Evolutionary conservation across 1,140 invertebrate species (phyloP).

Genomic region (Drosophila micromelanica): DNA sequence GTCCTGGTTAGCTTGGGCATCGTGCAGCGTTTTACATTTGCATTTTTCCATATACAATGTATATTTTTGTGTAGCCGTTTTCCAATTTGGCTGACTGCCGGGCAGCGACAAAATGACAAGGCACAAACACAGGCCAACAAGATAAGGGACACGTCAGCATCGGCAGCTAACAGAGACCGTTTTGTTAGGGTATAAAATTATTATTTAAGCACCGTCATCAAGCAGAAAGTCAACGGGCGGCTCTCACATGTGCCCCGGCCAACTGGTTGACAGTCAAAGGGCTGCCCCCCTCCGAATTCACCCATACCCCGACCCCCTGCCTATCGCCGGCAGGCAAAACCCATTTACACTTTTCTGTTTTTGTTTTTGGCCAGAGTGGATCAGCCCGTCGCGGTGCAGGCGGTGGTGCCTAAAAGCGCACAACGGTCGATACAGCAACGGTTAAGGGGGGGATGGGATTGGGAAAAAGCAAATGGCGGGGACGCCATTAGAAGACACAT

Average conservation of each 20-base stretch:
- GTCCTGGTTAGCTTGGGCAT: conserved; percentile 11
- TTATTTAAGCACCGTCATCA: conserved; percentile 84
- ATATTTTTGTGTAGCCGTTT: conserved; percentile 46
- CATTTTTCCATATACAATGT: conserved; percentile 67
- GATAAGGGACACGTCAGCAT: conserved; percentile 37
- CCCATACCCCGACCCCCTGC: background rate
- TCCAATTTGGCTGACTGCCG: conserved; percentile 71
- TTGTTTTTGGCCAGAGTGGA: conserved; percentile 35
- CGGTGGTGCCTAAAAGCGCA: background rate
- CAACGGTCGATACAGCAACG: conserved; percentile 17
- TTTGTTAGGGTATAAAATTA: conserved; percentile 82
- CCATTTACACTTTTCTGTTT: conserved; percentile 73
- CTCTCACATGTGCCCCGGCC: conserved; percentile 54
- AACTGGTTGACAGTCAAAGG: conserved; percentile 64
- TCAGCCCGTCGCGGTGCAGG: conserved; percentile 25
- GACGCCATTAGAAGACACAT: conserved; percentile 40
- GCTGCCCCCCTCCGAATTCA: conserved; percentile 17
- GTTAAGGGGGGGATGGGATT: background rate
- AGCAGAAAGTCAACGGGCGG: conserved; percentile 73
- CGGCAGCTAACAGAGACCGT: conserved; percentile 60
- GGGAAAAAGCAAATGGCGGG: background rate
- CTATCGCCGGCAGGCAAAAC: conserved; percentile 39
- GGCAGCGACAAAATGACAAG: conserved; percentile 64
- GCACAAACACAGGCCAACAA: conserved; percentile 52
- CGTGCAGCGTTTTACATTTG: conserved; percentile 60